Evolutionary conservation across 1,140 invertebrate species (phyloP).

Genomic region (Carposina sasakii): DNA sequence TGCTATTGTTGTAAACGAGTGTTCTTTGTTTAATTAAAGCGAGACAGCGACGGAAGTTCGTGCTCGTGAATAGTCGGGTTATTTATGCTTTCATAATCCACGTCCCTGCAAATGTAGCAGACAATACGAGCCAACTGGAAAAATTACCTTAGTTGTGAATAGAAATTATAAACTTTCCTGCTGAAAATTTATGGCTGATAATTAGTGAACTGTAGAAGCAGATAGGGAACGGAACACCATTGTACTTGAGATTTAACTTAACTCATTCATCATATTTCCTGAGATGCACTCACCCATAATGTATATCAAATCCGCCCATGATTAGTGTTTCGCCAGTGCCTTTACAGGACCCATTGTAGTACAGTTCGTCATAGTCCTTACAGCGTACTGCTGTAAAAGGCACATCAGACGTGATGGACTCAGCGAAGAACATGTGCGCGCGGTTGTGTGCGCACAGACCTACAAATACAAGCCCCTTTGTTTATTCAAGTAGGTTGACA

Average conservation of each 20-base stretch:
- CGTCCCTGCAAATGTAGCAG: no score
- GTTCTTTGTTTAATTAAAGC: slow-evolving; percentile 45
- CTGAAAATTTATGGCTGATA: no score
- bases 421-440: slow-evolving; percentile 75
- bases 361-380: slow-evolving; percentile 71
- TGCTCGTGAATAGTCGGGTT: slow-evolving; percentile 43
- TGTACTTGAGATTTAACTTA: no score
- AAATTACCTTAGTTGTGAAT: no score
- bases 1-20: slow-evolving; percentile 31
- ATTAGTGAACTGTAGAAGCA: no score
- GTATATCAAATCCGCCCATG: slow-evolving; percentile 74
- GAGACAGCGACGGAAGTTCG: slow-evolving; percentile 30
- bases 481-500: no score
- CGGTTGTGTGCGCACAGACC: slow-evolving; percentile 73
- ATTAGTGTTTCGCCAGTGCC: slow-evolving; percentile 60
- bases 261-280: no score
- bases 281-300: slow-evolving; percentile 68
- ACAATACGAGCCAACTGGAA: no score
- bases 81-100: no score
- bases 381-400: slow-evolving; percentile 73
- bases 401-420: slow-evolving; percentile 68
- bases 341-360: slow-evolving; percentile 67
- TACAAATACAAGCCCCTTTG: slow-evolving; percentile 30
- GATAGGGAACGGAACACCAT: no score
- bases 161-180: no score